Evolutionary conservation across 2,113 vertebrate genomes (phyloP).

Genomic region (Syngnathoides biaculeatus): DNA sequence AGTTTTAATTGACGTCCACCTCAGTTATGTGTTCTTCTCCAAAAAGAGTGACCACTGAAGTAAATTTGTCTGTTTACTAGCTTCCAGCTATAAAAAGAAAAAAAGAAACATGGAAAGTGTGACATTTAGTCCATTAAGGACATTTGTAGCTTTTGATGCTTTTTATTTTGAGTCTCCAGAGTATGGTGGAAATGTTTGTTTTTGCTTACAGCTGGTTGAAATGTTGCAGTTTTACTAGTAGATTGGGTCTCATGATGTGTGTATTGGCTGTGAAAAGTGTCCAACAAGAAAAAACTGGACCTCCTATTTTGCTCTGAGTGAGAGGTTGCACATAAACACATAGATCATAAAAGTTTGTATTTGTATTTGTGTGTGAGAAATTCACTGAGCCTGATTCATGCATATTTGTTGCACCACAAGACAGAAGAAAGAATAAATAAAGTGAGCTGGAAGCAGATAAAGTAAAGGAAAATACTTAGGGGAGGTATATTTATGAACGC

Average conservation of each 20-base stretch:
- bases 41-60: neutral
- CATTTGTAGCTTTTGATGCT: neutral
- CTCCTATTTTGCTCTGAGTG: neutral
- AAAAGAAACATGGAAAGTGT: neutral
- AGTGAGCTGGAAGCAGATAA: conserved; percentile 17
- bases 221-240: neutral
- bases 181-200: neutral
- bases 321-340: neutral
- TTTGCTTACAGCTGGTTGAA: neutral
- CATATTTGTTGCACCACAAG: neutral
- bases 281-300: conserved; percentile 1
- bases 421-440: neutral
- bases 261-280: neutral
- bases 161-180: neutral
- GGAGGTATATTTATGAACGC: conserved; percentile 57
- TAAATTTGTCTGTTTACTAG: neutral
- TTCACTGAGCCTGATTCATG: neutral
- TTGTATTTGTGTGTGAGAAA: neutral
- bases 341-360: neutral
- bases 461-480: conserved; percentile 46
- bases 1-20: neutral
- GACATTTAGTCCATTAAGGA: neutral
- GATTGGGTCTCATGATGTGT: neutral
- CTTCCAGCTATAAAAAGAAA: neutral
- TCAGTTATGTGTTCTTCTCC: neutral